Evolutionary conservation across 2,888 invertebrate genomes (phyloP).

Genomic region (Lepas anatifera): DNA sequence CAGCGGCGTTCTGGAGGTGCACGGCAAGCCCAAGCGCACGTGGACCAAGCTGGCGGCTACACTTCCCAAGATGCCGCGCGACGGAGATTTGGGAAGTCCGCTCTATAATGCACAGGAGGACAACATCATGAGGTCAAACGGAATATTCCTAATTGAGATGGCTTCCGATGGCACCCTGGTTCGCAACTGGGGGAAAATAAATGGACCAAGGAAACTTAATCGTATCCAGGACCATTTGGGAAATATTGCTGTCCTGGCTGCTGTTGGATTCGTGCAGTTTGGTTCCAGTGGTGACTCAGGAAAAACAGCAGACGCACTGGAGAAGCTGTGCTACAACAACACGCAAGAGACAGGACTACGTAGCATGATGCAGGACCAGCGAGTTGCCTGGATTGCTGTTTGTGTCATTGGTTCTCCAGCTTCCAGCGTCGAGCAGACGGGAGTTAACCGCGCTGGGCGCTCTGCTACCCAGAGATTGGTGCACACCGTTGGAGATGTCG

Average conservation of each 20-base stretch:
- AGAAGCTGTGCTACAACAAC: neutral
- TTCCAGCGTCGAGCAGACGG: neutral
- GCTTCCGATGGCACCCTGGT: neutral
- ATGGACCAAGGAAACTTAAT: no score
- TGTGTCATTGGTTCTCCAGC: neutral
- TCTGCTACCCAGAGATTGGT: neutral
- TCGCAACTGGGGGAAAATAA: neutral
- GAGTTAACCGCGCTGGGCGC: neutral
- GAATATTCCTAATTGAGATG: no score
- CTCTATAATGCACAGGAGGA: neutral
- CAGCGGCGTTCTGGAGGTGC: neutral
- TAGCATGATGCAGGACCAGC: no score
- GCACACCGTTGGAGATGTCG: neutral
- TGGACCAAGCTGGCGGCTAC: neutral
- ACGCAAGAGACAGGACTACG: no score
- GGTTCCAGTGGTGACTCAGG: neutral
- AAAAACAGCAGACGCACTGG: neutral
- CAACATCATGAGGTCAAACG: neutral
- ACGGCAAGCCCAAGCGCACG: neutral
- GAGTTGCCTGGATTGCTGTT: neutral
- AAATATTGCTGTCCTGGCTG: neutral
- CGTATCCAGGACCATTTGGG: neutral
- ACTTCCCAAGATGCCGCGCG: neutral
- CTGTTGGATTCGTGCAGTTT: no score
- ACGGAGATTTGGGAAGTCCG: neutral